Percentiles rank a stretch among this genome's conserved stretches.
Evolutionary conservation across 1,140 invertebrate genomes (phyloP).

Genomic region (Amphibalanus amphitrite): DNA sequence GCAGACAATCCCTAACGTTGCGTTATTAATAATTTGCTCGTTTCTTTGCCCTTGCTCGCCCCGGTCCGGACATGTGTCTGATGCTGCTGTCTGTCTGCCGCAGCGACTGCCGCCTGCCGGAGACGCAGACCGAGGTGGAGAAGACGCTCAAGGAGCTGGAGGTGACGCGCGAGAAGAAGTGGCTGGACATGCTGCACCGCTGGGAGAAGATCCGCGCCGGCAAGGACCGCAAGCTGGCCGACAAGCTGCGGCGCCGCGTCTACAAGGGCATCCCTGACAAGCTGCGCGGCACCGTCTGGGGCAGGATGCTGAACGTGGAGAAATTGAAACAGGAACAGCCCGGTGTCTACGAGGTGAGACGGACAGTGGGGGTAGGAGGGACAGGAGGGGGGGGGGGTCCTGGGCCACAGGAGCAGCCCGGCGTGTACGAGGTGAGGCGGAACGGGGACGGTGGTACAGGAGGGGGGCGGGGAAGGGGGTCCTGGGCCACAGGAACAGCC

Average conservation of each 20-base stretch:
- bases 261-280: conserved; percentile 97
- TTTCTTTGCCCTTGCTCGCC: neutral
- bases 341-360: conserved; percentile 53
- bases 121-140: conserved; percentile 53
- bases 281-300: conserved; percentile 67
- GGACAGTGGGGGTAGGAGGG: too few species aligned
- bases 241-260: conserved; percentile 71
- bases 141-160: conserved; percentile 57
- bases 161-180: conserved; percentile 81
- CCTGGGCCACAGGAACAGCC: too few species aligned
- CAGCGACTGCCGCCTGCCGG: conserved; percentile 62
- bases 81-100: conserved; percentile 14
- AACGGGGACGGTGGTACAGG: too few species aligned
- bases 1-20: neutral
- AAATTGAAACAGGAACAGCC: conserved; percentile 54
- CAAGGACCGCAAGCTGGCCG: conserved; percentile 25
- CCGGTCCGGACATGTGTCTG: neutral
- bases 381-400: too few species aligned
- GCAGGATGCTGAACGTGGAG: conserved; percentile 58
- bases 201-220: conserved; percentile 49
- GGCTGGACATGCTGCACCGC: conserved; percentile 80
- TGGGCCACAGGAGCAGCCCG: too few species aligned
- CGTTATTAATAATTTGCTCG: neutral
- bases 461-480: too few species aligned
- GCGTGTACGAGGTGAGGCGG: too few species aligned